phyloP scores from a whole-genome alignment of 2,888 invertebrate species.

The Nesidiocoris tenuis region DNA sequence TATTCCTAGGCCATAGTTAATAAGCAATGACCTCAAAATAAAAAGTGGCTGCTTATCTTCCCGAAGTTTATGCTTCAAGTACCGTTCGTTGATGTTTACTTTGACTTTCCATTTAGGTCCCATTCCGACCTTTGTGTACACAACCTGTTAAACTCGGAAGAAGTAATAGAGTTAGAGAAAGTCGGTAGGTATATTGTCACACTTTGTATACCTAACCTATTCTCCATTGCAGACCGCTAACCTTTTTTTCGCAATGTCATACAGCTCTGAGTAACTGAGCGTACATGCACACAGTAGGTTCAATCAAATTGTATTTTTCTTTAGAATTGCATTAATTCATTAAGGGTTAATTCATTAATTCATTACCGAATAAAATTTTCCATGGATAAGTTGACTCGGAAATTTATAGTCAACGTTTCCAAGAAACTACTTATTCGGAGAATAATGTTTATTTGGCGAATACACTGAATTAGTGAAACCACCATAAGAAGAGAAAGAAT shows the following conservation, averaged over 20 bases:
- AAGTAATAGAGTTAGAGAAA: too few species aligned
- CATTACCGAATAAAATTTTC: too few species aligned
- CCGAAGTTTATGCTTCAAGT: not conserved
- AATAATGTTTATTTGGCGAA: too few species aligned
- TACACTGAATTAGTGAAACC: too few species aligned
- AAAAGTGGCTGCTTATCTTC: not conserved
- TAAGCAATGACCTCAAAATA: not conserved
- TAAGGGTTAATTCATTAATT: too few species aligned
- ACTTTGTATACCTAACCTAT: not conserved
- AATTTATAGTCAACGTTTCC: too few species aligned
- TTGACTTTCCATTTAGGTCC: not conserved
- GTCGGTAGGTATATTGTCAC: not conserved
- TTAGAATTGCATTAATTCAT: too few species aligned
- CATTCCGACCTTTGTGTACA: not conserved
- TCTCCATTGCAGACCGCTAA: not conserved
- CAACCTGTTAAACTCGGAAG: not conserved
- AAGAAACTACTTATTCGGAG: too few species aligned
- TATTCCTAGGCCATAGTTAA: not conserved
- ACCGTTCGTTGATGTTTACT: not conserved
- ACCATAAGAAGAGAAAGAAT: too few species aligned
- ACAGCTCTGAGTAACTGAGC: not conserved
- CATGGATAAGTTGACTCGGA: too few species aligned
- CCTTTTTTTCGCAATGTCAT: not conserved
- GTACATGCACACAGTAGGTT: too few species aligned
- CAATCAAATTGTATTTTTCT: too few species aligned